phyloP scores from a whole-genome alignment of 2,797 vertebrate genomes.

The Chiloscyllium punctatum region DNA sequence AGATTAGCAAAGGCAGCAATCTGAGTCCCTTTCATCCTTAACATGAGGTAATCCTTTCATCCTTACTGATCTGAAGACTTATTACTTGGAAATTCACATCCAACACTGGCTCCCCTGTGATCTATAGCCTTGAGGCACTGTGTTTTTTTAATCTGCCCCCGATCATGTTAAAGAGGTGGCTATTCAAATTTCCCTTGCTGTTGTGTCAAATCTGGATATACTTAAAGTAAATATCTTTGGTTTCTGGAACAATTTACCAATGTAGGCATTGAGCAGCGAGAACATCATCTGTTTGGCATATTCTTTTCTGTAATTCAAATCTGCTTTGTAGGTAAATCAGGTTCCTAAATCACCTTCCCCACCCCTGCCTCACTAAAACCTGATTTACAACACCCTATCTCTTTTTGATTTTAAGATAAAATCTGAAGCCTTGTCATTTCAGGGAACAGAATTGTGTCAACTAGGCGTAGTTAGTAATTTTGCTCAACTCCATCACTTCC shows the following conservation, averaged over 20 bases:
- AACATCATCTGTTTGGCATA: constrained; percentile 17
- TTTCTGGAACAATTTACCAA: not conserved
- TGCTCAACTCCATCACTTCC: not conserved
- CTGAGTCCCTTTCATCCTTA: not conserved
- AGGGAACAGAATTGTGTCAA: not conserved
- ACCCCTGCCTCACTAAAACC: not conserved
- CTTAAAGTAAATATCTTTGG: constrained; percentile 36
- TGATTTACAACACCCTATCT: not conserved
- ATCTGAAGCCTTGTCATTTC: not conserved
- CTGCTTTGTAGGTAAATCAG: not conserved
- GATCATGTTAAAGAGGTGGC: not conserved
- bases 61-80: not conserved
- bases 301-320: not conserved
- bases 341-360: not conserved
- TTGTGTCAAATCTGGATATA: constrained; percentile 36
- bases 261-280: constrained; percentile 38
- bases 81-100: not conserved
- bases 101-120: not conserved
- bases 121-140: not conserved
- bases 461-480: not conserved
- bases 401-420: not conserved
- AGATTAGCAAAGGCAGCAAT: no score
- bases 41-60: not conserved
- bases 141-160: not conserved
- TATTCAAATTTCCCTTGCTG: not conserved